Base-by-base conservation (phyloP, 2,113 vertebrate species). In the Progne subis region DNA sequence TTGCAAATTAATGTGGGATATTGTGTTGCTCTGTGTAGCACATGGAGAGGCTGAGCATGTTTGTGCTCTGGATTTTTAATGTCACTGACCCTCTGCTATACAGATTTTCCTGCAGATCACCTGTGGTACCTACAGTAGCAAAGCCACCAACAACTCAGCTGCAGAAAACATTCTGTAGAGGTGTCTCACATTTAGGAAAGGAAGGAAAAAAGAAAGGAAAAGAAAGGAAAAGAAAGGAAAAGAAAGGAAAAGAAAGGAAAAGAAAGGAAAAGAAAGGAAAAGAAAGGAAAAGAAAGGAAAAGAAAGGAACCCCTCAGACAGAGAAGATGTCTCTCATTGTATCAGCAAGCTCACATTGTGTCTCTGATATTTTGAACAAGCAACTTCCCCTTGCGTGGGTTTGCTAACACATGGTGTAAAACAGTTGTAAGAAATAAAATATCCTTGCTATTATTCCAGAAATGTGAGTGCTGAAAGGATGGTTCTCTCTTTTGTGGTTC, bases 331-430 rank as follows among this genome's bases (percentile, higher is more conserved):
- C 53, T 87, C 63, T 82, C 21, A 0, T 88, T 63, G 25, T 84
- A 76, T 43, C 39, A 76, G 71, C 71, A 77, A 86, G 55, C 67
- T 71, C 71, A 67, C 72, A 93, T 49, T 18, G 18, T n/a, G 24
- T 77, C 76, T 81, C 69, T 82, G 76, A 3, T 83, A 88, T 41
- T 92, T 28, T 52, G 80, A 86, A 75, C 31, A 77, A 71, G 43
- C 52, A 81, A 16, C 34, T 88, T 94, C 80, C 72, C 68, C 44
- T 17, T 81, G 72, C 50, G 56, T 95, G 77, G 81, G 64, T 71
- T 95, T 94, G 77, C 26, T 75, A 88, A 41, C 83, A 91, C 77
- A 84, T 44, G 72, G 83, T 84, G 56, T 67, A 50, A 59, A 94
- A 81, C 64, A 56, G 32, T 63, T 81, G 44, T 49, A 91, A 94